phyloP scores from a whole-genome alignment of 1,140 invertebrate genomes.

The Drosophila serrata region DNA sequence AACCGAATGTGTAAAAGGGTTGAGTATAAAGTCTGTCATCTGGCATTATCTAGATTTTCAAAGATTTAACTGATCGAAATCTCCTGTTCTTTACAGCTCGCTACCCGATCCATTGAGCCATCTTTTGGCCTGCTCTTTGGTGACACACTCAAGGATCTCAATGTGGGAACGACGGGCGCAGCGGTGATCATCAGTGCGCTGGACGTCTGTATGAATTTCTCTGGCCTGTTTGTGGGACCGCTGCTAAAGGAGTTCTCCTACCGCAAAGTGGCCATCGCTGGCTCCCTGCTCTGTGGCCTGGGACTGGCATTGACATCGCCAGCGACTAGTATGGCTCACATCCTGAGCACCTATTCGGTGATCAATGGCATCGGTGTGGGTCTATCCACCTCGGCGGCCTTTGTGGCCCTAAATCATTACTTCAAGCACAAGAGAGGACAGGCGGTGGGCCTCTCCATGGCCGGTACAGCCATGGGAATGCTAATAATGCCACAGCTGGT shows the following conservation, averaged over 20 bases:
- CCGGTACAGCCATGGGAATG: conserved; percentile 91
- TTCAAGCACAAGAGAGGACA: conserved; percentile 91
- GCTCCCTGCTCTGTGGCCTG: conserved; percentile 88
- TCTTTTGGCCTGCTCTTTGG: conserved; percentile 92
- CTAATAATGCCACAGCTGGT: conserved; percentile 91
- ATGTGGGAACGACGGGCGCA: conserved; percentile 90
- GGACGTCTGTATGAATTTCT: conserved; percentile 92
- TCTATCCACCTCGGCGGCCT: conserved; percentile 89
- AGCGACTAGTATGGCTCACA: conserved; percentile 90
- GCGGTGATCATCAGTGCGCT: conserved; percentile 90
- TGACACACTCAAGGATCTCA: conserved; percentile 88
- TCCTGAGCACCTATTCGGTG: conserved; percentile 91
- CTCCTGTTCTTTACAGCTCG: conserved; percentile 87
- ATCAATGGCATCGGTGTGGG: conserved; percentile 91
- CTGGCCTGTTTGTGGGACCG: conserved; percentile 90
- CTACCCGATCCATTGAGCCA: conserved; percentile 90
- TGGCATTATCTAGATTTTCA: background rate
- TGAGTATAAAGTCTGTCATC: background rate
- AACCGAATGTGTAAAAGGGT: background rate
- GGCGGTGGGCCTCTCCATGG: conserved; percentile 91
- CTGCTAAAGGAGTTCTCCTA: conserved; percentile 91
- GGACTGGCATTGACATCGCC: conserved; percentile 89
- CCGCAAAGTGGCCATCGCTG: conserved; percentile 90
- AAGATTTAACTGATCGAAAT: background rate
- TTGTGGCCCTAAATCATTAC: conserved; percentile 91